These are phyloP conservation scores for Diuraphis noxia DNA, from an alignment of 1,140 invertebrate species.

Conservation along the genomic window DNA sequence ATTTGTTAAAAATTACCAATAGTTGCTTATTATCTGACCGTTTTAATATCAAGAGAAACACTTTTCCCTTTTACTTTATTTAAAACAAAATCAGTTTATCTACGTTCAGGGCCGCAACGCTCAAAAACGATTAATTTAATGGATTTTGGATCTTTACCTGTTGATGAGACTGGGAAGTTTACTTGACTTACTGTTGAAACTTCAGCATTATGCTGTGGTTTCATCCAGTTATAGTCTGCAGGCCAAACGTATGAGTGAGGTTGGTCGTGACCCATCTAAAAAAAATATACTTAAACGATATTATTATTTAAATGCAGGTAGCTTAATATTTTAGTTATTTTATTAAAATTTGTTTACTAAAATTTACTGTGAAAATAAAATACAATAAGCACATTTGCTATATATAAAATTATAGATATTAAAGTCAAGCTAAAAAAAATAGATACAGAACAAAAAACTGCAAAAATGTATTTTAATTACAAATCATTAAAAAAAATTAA, in stretches of 20 bases:
- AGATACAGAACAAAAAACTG: not conserved
- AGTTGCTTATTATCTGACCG: not conserved
- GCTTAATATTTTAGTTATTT: not conserved
- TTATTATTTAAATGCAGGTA: not conserved
- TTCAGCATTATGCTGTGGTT: constrained; percentile 26
- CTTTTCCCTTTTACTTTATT: constrained; percentile 33
- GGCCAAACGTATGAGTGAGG: constrained; percentile 55
- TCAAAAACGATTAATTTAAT: not conserved
- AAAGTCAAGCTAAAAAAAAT: not conserved
- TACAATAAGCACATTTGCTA: not conserved
- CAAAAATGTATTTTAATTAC: no score
- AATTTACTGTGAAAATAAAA: not conserved
- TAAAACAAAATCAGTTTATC: not conserved
- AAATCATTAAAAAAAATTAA: no score
- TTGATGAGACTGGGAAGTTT: constrained; percentile 29
- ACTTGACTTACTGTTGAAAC: constrained; percentile 28
- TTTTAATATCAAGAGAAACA: constrained; percentile 21
- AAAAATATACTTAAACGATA: not conserved
- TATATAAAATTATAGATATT: not conserved
- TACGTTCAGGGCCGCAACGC: not conserved
- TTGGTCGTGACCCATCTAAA: constrained; percentile 42
- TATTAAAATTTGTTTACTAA: not conserved
- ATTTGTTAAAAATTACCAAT: constrained; percentile 16
- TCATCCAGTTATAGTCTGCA: constrained; percentile 55
- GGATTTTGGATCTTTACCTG: constrained; percentile 26